Evolutionary conservation across 2,888 invertebrate species (phyloP).

Genomic region (Netelia melanura): DNA sequence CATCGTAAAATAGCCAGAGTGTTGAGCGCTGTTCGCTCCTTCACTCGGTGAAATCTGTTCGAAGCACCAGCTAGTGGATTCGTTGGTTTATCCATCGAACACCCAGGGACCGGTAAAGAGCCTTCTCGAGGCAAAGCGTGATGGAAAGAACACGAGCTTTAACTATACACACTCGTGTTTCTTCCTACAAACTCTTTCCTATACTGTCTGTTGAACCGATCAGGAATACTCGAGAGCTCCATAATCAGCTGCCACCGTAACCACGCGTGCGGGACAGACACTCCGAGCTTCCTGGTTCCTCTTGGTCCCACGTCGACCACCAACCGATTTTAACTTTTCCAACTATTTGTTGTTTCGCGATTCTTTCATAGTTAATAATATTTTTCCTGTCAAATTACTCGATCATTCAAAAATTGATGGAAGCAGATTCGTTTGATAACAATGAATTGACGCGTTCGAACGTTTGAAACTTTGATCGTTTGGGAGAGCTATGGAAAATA

Average conservation of each 20-base stretch:
- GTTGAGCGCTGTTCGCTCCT: constrained; percentile 24
- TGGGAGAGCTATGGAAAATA: too few relatives aligned
- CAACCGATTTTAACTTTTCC: too few relatives aligned
- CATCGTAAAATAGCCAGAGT: constrained; percentile 9
- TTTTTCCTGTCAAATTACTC: too few relatives aligned
- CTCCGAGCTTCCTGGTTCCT: constrained; percentile 59
- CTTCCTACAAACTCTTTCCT: constrained; percentile 10
- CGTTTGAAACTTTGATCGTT: too few relatives aligned
- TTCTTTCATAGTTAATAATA: too few relatives aligned
- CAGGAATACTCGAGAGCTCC: constrained; percentile 47
- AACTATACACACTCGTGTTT: neutral
- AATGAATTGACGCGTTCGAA: too few relatives aligned
- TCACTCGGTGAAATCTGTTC: neutral
- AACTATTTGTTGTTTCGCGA: too few relatives aligned
- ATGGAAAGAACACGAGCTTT: neutral
- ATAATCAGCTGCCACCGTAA: too few relatives aligned
- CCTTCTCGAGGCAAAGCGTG: neutral
- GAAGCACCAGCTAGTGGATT: neutral
- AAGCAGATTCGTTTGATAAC: too few relatives aligned
- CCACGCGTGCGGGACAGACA: constrained; percentile 48
- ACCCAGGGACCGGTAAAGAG: constrained; percentile 7
- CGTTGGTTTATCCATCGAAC: constrained; percentile 17
- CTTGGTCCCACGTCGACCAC: too few relatives aligned
- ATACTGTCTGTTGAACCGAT: constrained; percentile 71
- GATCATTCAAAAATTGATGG: too few relatives aligned